Base-by-base conservation (phyloP, 2,888 invertebrate genomes). In the Neria commutata region DNA sequence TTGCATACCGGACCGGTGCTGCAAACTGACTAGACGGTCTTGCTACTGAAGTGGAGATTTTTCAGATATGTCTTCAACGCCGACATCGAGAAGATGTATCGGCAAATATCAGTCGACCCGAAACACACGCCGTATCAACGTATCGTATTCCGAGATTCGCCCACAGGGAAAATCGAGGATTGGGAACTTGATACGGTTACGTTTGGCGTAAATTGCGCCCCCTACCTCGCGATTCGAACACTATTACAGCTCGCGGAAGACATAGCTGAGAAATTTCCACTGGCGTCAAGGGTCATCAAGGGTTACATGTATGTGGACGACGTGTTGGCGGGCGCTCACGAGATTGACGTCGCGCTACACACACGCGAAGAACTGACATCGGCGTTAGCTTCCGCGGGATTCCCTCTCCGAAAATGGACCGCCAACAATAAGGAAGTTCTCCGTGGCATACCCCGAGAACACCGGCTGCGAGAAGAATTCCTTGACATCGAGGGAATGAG, bases 271-370 rank as follows among this genome's bases (percentile, higher is more conserved):
- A 16, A 37, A 8, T 24, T 37, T 46, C 62, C 63, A 0, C 16
- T 56, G 3, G 63, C 63, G 14, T 49, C 51, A 1, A 16, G 29
- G 1, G 53, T 62, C 11, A 10, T 59, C 2, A 5, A 24, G 33
- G 49, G 45, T 1, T 37, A 50, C 14, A 54, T 57, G 26, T 60
- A 65, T 17, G 61, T 63, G 1, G 60, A 64, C 17, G 61, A 64
- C 21, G 54, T 48, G 2, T 33, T 64, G 1, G 56, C 54, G 1
- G 63, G 60, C 16, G 50, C 56, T 0, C 61, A 64, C 51, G 54
- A 59, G 8, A n/a, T 62, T 16, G n/a, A 25, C 1, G 51, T 26
- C 2, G 56, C 62, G 0, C 26, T 59, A 8, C 14, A 56, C 37
- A 19, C 52, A 8, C 58, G 54, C 19, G 6, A 34, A 17, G 40